Evolutionary conservation across 2,113 vertebrate genomes (phyloP).

Genomic region (Aegotheles bennettii): DNA sequence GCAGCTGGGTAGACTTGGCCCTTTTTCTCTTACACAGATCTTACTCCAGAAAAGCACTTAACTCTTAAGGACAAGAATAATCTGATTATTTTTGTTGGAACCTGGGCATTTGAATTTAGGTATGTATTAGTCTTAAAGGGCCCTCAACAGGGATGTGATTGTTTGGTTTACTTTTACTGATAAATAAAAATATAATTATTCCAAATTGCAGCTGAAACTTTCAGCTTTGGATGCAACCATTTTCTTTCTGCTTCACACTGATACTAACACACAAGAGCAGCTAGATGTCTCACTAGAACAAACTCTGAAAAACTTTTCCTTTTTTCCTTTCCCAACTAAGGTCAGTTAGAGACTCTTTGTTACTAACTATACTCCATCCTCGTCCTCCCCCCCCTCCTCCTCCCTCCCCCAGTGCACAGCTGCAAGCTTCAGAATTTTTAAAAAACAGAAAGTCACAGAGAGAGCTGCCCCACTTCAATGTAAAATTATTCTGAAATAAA

Average conservation of each 20-base stretch:
- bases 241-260: neutral
- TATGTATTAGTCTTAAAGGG: neutral
- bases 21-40: neutral
- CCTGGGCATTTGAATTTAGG: neutral
- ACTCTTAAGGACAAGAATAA: neutral
- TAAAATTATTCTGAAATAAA: neutral
- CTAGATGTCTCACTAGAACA: slow-evolving; percentile 73
- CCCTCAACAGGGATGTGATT: neutral
- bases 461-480: neutral
- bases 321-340: neutral
- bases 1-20: slow-evolving; percentile 32
- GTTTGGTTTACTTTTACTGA: neutral
- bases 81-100: slow-evolving; percentile 2
- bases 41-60: slow-evolving; percentile 41
- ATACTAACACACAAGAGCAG: slow-evolving; percentile 60
- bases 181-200: neutral
- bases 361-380: neutral
- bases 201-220: neutral
- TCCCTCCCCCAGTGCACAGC: neutral
- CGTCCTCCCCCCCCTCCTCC: no score
- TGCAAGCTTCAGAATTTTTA: neutral
- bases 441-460: neutral
- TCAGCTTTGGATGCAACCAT: neutral
- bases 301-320: slow-evolving; percentile 34
- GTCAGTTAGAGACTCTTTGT: neutral